Conservation (phyloP, 2,797 vertebrate species). For the Lagorchestes hirsutus region DNA sequence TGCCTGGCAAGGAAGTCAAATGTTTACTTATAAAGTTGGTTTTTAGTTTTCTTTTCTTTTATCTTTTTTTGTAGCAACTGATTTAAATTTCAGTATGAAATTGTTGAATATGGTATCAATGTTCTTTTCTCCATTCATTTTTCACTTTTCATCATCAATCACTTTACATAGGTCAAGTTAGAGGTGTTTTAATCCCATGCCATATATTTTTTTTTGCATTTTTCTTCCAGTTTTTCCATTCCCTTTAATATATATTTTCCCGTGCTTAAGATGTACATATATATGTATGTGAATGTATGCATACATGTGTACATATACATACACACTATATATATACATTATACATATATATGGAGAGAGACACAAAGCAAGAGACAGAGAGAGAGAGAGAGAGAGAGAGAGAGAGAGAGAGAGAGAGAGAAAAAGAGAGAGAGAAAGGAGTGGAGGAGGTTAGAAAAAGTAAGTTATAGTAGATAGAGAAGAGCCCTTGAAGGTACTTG, state of each 20-base stretch:
- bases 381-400: no score
- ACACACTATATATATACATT: no score
- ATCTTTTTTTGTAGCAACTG: background rate
- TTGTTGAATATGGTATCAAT: background rate
- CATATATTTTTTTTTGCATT: background rate
- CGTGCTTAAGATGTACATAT: background rate
- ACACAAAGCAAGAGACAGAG: no score
- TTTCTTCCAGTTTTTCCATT: background rate
- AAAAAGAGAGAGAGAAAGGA: background rate
- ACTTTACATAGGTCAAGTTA: background rate
- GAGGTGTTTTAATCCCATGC: background rate
- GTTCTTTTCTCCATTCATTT: background rate
- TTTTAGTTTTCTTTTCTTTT: background rate
- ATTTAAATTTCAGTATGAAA: background rate
- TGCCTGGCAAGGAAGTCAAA: background rate
- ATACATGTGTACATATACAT: background rate
- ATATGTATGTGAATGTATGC: background rate
- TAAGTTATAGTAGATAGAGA: background rate
- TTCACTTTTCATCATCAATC: background rate
- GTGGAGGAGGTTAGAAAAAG: background rate
- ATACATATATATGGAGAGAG: no score
- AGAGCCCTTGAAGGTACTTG: background rate
- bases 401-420: background rate
- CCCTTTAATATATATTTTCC: background rate
- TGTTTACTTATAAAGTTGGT: background rate